Conservation (phyloP, 2,113 vertebrate species). For the Rhinopomastus cyanomelas region DNA sequence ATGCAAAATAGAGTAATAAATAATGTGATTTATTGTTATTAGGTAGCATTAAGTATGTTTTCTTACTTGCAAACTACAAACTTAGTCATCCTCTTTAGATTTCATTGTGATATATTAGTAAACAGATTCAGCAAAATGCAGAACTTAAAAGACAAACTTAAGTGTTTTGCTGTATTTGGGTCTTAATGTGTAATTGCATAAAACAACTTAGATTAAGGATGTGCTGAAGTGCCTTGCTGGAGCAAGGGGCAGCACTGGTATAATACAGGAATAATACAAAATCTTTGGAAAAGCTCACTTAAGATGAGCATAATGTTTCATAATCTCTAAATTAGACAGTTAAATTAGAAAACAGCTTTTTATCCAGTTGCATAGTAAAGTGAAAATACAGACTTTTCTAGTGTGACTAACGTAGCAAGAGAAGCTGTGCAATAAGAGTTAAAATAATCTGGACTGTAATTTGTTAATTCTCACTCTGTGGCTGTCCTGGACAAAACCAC, state of each 20-base stretch:
- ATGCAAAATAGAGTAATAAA: constrained; percentile 20
- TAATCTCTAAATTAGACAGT: not conserved
- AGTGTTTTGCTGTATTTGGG: not conserved
- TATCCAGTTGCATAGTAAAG: not conserved
- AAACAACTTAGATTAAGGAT: not conserved
- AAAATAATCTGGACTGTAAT: not conserved
- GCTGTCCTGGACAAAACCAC: not conserved
- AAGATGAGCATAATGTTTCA: not conserved
- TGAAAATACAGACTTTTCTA: not conserved
- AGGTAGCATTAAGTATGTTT: not conserved
- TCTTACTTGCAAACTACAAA: not conserved
- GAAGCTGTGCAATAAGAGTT: not conserved
- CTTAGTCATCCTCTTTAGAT: not conserved
- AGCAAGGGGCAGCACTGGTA: not conserved
- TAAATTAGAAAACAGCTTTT: not conserved
- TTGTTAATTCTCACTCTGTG: not conserved
- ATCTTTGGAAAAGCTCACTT: not conserved
- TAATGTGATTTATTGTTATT: constrained; percentile 31
- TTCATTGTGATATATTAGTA: not conserved
- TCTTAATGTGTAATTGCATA: not conserved
- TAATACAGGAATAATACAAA: not conserved
- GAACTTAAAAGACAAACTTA: not conserved
- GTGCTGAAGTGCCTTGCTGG: not conserved
- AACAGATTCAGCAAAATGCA: not conserved
- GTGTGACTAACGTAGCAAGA: not conserved